These are phyloP conservation scores for Hybognathus amarus DNA, from an alignment of 2,797 vertebrate genomes.

Conservation along the genomic window DNA sequence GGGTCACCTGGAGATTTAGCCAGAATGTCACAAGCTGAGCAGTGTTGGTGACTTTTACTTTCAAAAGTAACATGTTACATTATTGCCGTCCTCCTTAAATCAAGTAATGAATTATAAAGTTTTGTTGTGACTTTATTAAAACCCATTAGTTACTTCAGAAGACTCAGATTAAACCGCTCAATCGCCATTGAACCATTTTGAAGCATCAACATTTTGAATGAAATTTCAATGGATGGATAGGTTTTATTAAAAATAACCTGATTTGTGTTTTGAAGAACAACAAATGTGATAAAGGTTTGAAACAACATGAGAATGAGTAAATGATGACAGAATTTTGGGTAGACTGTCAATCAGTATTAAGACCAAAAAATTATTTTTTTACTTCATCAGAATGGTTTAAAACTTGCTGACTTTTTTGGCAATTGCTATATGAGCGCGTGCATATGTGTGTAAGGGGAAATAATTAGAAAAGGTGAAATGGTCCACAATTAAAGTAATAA, in stretches of 20 bases:
- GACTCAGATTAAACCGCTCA: neutral
- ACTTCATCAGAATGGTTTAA: neutral
- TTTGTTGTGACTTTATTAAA: neutral
- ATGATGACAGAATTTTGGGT: neutral
- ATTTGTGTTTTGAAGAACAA: neutral
- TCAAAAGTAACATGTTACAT: neutral
- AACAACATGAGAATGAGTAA: neutral
- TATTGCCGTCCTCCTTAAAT: neutral
- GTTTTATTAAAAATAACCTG: neutral
- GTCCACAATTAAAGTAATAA: neutral
- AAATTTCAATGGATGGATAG: neutral
- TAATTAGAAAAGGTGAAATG: too few species aligned
- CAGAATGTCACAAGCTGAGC: neutral
- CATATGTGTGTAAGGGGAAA: too few species aligned
- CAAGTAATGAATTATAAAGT: neutral
- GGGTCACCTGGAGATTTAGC: slow-evolving; percentile 82
- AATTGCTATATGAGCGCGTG: too few species aligned
- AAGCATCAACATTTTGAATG: neutral
- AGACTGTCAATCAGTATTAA: neutral
- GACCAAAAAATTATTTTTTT: neutral
- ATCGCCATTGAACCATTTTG: neutral
- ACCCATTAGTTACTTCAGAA: neutral
- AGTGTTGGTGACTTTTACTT: neutral
- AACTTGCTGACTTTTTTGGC: too few species aligned
- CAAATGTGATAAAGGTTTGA: neutral